These are phyloP conservation scores for Baccha elongata DNA, from an alignment of 2,888 invertebrate genomes.

Conservation along the genomic window DNA sequence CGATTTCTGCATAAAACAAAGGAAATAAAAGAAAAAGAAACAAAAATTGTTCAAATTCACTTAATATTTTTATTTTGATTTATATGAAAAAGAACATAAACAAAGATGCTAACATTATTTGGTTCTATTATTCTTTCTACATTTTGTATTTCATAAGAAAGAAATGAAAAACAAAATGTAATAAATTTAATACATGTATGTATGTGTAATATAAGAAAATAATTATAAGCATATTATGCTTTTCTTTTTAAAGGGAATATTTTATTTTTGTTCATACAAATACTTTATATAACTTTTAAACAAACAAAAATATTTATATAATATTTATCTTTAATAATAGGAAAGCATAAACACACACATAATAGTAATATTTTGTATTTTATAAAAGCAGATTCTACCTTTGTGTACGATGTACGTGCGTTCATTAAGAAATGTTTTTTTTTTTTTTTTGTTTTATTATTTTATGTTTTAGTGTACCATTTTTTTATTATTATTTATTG, in stretches of 20 bases:
- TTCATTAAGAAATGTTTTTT: conserved; percentile 17
- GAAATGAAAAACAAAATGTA: conserved; percentile 10
- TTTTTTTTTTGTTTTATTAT: conserved; percentile 27
- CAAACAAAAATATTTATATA: conserved; percentile 18
- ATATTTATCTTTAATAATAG: conserved; percentile 43
- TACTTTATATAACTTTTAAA: conserved; percentile 23
- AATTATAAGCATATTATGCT: conserved; percentile 25
- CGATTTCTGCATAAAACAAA: too few species aligned
- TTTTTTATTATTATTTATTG: conserved; percentile 13
- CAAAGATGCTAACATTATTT: conserved; percentile 38
- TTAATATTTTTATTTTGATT: conserved; percentile 16
- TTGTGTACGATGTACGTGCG: conserved; percentile 38
- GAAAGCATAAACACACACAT: conserved; percentile 65
- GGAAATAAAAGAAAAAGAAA: too few species aligned
- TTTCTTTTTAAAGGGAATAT: conserved; percentile 33
- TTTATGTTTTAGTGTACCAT: conserved; percentile 22
- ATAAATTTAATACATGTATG: background rate
- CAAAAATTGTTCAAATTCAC: conserved; percentile 13
- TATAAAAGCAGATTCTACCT: conserved; percentile 50
- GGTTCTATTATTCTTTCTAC: conserved; percentile 48
- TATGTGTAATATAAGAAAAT: conserved; percentile 55
- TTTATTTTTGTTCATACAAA: conserved; percentile 38
- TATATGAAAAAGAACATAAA: conserved; percentile 18
- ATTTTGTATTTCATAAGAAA: conserved; percentile 7
- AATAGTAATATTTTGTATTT: conserved; percentile 36